These are phyloP conservation scores for Tetrapedia diversipes DNA, from an alignment of 2,888 invertebrate genomes.

Conservation along the genomic window DNA sequence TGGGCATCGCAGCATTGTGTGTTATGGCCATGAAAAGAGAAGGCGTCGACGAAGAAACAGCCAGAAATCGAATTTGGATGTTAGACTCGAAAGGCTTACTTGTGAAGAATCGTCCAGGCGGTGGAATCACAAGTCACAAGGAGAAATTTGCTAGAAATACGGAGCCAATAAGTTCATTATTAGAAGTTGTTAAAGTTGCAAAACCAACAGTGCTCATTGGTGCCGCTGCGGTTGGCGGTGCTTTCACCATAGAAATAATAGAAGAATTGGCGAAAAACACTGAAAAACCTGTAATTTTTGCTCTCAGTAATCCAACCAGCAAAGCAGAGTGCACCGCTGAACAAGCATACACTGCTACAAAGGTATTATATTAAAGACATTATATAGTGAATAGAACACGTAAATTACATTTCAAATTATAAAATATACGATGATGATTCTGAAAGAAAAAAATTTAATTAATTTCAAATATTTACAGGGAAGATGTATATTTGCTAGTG, in stretches of 20 bases:
- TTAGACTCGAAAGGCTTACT: constrained; percentile 98
- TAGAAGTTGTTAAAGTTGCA: constrained; percentile 90
- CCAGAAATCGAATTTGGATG: constrained; percentile 94
- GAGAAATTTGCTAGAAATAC: constrained; percentile 91
- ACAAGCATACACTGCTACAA: constrained; percentile 90
- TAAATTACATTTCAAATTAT: no score
- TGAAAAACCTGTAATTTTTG: constrained; percentile 96
- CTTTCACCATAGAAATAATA: constrained; percentile 95
- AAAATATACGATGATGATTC: no score
- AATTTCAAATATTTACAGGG: constrained; percentile 85
- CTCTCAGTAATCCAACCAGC: constrained; percentile 98
- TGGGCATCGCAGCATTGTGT: constrained; percentile 96
- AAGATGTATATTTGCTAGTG: constrained; percentile 96
- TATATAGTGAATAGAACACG: no score
- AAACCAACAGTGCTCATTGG: constrained; percentile 97
- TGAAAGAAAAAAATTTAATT: background rate
- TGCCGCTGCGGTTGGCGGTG: constrained; percentile 96
- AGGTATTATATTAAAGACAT: constrained; percentile 30
- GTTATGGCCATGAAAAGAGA: constrained; percentile 96
- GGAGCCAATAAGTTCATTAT: constrained; percentile 89
- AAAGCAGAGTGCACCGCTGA: constrained; percentile 99
- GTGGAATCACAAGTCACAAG: constrained; percentile 92
- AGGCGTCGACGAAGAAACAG: constrained; percentile 90
- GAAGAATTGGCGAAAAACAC: constrained; percentile 93
- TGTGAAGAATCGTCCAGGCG: constrained; percentile 93